Evolutionary conservation across 37 sponge, comb jelly and placozoan species (phyloP).

Genomic region (Petrosia ficiformis): DNA sequence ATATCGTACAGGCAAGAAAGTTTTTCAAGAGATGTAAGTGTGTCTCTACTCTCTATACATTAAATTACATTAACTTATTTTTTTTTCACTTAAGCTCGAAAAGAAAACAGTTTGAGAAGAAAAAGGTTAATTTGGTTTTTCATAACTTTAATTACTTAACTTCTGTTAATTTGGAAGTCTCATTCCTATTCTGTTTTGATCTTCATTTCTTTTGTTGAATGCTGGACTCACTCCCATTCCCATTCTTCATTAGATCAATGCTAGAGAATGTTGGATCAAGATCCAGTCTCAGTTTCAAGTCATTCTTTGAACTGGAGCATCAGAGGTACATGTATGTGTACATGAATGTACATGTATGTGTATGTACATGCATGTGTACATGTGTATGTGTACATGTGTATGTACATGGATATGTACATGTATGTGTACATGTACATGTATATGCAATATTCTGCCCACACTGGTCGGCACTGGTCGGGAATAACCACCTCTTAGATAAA

Average conservation of each 20-base stretch:
- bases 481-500: no score
- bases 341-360: background rate
- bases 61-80: background rate
- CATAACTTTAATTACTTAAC: no score
- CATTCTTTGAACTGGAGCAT: slow-evolving; percentile 69
- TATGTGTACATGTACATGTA: no score
- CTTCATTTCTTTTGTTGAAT: background rate
- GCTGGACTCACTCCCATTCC: background rate
- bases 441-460: no score
- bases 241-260: background rate
- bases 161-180: no score
- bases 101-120: background rate
- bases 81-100: background rate
- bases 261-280: background rate
- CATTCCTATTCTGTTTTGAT: background rate
- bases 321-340: slow-evolving; percentile 16
- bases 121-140: background rate
- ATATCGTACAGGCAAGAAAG: background rate
- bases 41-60: background rate
- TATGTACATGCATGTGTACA: no score
- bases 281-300: slow-evolving; percentile 10
- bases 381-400: no score
- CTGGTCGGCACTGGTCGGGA: no score
- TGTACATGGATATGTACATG: no score
- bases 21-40: background rate